Evolutionary conservation across 2,888 invertebrate genomes (phyloP), one percentile per base, ranked within the genome.

Genomic region (Iselma pallidipennis): DNA sequence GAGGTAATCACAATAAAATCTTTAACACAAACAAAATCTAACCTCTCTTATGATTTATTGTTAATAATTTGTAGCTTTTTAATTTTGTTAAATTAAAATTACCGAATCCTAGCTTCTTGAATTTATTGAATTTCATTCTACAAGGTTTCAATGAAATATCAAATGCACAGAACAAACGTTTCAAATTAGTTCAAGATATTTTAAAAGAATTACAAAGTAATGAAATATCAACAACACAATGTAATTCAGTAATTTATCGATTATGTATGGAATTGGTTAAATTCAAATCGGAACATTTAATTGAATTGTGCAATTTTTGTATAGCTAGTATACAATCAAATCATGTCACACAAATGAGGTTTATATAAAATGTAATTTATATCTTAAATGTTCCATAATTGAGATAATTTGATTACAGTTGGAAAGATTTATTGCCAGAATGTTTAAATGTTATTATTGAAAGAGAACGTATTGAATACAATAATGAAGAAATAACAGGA

Each of bases 401-500:
- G 12, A 52, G 9, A 6, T 21, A 45, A 25, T 57, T 48, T 50
- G 51, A 59, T 68, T 73, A 63, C 49, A 90, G 89, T 67, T 91
- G 91, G 90, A 86, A 87, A 67, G 89, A 90, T 66, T 74, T 90
- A 1, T 75, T 91, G 3, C 90, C 91, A 14, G 85, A 87, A 63
- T 79, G 88, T 61, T 72, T 89, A 42, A 85, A 84, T 72, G 79
- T 85, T 0, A 67, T 91, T 29, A 81, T 82, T 5, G 82, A 84
- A 16, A 81, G 85, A 60, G 84, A 85, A 59, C 79, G 74, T 10
- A 76, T 91, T 2, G 84, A 83, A 62, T 83, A 86, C 71, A 85
- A 85, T 70, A 88, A 87, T 19, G 80, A 83, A 0, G 86, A 87
- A 66, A 83, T 89, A 76, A 78, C 84, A 0, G 86, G 86, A 9